These are phyloP conservation scores for Manis javanica DNA, from an alignment of 2,797 vertebrate species.

Conservation along the genomic window DNA sequence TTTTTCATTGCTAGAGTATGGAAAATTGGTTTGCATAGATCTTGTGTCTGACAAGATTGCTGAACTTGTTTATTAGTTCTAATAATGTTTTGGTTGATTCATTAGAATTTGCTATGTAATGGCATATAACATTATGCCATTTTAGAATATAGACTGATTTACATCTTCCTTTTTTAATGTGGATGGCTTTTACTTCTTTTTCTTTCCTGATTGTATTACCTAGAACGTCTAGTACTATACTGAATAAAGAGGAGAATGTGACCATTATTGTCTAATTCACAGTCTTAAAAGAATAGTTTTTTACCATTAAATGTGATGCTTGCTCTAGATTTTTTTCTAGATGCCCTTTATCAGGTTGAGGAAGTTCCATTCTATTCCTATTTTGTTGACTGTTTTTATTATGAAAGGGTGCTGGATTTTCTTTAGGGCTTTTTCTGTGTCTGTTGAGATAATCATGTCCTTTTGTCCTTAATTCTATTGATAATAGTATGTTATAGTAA, in stretches of 20 bases:
- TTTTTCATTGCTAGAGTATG: not conserved
- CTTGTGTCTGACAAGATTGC: not conserved
- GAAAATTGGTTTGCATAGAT: not conserved
- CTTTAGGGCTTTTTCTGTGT: not conserved
- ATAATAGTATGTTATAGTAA: not conserved
- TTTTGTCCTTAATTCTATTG: not conserved
- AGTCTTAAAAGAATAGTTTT: not conserved
- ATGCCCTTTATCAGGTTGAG: not conserved
- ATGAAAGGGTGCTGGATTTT: not conserved
- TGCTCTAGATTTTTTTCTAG: not conserved
- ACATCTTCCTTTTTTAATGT: not conserved
- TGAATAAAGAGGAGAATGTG: not conserved
- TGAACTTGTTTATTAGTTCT: not conserved
- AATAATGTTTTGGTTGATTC: not conserved
- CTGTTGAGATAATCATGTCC: not conserved
- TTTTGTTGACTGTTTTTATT: conserved; percentile 45
- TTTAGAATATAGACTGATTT: conserved; percentile 13
- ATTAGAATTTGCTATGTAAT: not conserved
- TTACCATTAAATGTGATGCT: not conserved
- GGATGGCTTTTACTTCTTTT: conserved; percentile 13
- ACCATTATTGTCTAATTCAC: not conserved
- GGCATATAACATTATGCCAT: not conserved
- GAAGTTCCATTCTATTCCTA: not conserved
- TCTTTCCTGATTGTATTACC: not conserved
- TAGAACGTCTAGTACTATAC: not conserved